Percentiles rank a stretch among this genome's conserved stretches.
These are phyloP conservation scores for Seriola dumerili DNA, from an alignment of 2,113 vertebrate genomes.

Conservation along the genomic window DNA sequence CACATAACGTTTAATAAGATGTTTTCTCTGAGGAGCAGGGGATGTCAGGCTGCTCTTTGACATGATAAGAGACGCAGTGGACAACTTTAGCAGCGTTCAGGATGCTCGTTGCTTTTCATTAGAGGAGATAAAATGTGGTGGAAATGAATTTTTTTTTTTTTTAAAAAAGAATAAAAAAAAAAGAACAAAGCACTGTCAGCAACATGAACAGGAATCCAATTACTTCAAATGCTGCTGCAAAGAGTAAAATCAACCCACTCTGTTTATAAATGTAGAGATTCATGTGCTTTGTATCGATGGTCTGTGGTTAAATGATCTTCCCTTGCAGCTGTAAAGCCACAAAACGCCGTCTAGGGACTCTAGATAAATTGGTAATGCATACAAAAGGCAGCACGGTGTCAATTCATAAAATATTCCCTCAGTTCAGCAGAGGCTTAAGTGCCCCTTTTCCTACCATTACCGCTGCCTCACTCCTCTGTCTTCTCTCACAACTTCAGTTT, in stretches of 20 bases:
- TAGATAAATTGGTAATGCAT: conserved; percentile 72
- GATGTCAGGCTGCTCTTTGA: conserved; percentile 30
- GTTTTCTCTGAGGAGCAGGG: conserved; percentile 49
- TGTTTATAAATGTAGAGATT: conserved; percentile 57
- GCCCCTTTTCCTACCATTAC: conserved; percentile 49
- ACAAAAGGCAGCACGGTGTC: conserved; percentile 61
- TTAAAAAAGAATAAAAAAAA: conserved; percentile 6
- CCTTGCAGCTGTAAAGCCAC: conserved; percentile 66
- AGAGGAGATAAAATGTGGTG: conserved; percentile 40
- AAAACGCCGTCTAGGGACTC: conserved; percentile 58
- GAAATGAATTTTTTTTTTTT: conserved; percentile 33
- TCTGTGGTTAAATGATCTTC: conserved; percentile 70
- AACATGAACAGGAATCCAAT: conserved; percentile 61
- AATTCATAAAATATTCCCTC: conserved; percentile 65
- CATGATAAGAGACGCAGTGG: conserved; percentile 33
- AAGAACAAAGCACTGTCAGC: conserved; percentile 68
- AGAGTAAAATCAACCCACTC: conserved; percentile 52
- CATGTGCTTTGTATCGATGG: conserved; percentile 50
- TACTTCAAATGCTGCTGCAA: conserved; percentile 61
- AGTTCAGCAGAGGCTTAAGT: conserved; percentile 54
- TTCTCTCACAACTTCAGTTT: conserved; percentile 34
- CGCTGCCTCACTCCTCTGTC: conserved; percentile 16
- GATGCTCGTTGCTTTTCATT: conserved; percentile 46
- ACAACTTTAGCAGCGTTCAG: conserved; percentile 57
- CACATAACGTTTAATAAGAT: conserved; percentile 64